phyloP scores from a whole-genome alignment of 1,140 invertebrate species.

The Musca domestica region DNA sequence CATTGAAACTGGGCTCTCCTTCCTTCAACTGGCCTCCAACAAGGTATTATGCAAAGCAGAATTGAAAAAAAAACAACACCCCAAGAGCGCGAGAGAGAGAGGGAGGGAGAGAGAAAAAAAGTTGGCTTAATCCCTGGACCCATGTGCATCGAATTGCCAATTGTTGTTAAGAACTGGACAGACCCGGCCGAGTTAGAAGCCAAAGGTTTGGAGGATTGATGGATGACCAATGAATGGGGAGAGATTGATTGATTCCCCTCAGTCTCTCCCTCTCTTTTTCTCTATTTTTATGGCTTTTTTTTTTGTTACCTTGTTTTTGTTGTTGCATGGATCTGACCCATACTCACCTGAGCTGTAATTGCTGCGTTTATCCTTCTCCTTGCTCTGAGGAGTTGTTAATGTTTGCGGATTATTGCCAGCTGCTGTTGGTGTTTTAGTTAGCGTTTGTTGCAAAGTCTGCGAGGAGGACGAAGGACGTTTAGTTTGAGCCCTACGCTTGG shows the following conservation, averaged over 20 bases:
- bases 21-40: background rate
- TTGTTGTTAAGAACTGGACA: background rate
- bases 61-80: background rate
- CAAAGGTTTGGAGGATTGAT: too few species aligned
- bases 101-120: background rate
- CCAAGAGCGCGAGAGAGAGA: too few species aligned
- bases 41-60: background rate
- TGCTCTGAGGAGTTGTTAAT: slow-evolving; percentile 24
- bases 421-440: slow-evolving; percentile 32
- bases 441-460: slow-evolving; percentile 4
- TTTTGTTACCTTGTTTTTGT: background rate
- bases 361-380: slow-evolving; percentile 37
- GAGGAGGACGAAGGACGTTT: slow-evolving; percentile 28
- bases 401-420: slow-evolving; percentile 39
- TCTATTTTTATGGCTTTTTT: too few species aligned
- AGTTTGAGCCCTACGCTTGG: slow-evolving; percentile 35
- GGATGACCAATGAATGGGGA: too few species aligned
- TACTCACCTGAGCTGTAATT: slow-evolving; percentile 48
- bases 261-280: too few species aligned
- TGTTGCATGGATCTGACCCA: background rate
- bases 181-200: too few species aligned
- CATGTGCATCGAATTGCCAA: slow-evolving; percentile 14
- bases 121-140: background rate
- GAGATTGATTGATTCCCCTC: too few species aligned
- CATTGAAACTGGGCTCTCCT: background rate